Conservation (phyloP, 2,113 vertebrate species). For the Siphamia tubifer region DNA sequence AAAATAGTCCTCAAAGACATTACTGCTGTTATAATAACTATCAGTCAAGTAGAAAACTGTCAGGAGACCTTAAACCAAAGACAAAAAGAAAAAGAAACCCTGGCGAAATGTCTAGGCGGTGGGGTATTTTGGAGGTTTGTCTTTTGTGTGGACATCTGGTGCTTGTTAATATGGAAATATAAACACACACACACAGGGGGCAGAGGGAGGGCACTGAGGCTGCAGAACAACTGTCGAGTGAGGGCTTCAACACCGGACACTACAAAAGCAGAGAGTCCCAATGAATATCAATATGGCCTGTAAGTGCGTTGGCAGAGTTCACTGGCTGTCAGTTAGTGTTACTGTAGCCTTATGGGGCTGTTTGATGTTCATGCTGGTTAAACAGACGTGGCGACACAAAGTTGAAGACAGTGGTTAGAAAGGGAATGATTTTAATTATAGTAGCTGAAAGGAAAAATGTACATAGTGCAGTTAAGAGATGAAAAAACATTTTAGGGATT, state of each 20-base stretch:
- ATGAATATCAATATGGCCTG: conserved; percentile 43
- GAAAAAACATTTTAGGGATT: no score
- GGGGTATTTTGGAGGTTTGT: background rate
- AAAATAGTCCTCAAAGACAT: background rate
- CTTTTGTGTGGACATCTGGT: conserved; percentile 21
- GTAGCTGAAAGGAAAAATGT: background rate
- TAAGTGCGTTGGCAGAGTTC: conserved; percentile 4
- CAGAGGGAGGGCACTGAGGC: conserved; percentile 4
- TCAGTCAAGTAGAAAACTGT: background rate
- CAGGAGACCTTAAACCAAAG: background rate
- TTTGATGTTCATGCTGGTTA: background rate
- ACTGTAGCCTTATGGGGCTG: background rate
- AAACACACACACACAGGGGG: background rate
- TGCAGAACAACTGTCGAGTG: conserved; percentile 16
- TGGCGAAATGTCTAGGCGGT: background rate
- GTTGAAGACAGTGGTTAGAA: background rate
- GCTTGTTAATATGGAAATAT: conserved; percentile 20
- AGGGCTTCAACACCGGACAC: conserved; percentile 5
- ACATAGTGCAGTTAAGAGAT: no score
- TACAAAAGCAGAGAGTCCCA: conserved; percentile 11
- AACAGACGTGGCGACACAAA: background rate
- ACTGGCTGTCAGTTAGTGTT: conserved; percentile 20
- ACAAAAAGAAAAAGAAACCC: background rate
- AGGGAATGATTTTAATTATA: background rate
- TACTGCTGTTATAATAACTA: background rate